Base-by-base conservation (phyloP, 2,797 vertebrate genomes). In the Capromys pilorides region DNA sequence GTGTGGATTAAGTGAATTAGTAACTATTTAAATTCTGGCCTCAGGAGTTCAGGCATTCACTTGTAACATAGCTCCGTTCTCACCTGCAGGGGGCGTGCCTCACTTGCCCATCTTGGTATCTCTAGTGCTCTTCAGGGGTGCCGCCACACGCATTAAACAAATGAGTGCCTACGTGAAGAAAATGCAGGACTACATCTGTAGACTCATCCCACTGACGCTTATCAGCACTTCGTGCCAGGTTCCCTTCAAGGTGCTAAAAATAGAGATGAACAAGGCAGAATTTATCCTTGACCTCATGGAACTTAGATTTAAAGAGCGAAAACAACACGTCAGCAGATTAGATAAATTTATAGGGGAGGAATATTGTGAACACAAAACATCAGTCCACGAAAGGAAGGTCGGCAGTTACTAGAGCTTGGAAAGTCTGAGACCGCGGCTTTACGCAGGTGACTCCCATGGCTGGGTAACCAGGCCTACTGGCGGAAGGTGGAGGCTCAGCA, bases 201-300 rank as follows among this genome's bases (percentile, higher is more conserved):
- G 8, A 71, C 16, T 86, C 86, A 79, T n/a, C 69, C 75, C 33
- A 5, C 71, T 66, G 54, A 88, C 82, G 85, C 78, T 92, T 64
- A 71, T 13, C 69, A 88, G 91, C 49, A 69, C 71, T 79, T 66
- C 41, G 9, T 45, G 86, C 71, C 81, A 82, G 66, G 54, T 57
- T 91, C 90, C 39, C 49, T 51, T 73, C 81, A 62, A 49, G 33
- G 28, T 19, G 79, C 79, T 89, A 64, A 96, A 80, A 67, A 88
- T 18, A 92, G 83, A 91, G 45, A 80, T 19, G 90, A 93, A 61
- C 73, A 82, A 77, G 71, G 62, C 82, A 71, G 78, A 86, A 95
- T 78, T 75, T 64, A 77, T 33, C 57, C 59, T 54, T 81, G 80
- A 57, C 80, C 22, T 84, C 66, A n/a, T 2, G 67, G 39, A 80